Evolutionary conservation across 30 jellyfish, hydroid and myxozoan genomes (phyloP).

Genomic region (Pelagia noctiluca): DNA sequence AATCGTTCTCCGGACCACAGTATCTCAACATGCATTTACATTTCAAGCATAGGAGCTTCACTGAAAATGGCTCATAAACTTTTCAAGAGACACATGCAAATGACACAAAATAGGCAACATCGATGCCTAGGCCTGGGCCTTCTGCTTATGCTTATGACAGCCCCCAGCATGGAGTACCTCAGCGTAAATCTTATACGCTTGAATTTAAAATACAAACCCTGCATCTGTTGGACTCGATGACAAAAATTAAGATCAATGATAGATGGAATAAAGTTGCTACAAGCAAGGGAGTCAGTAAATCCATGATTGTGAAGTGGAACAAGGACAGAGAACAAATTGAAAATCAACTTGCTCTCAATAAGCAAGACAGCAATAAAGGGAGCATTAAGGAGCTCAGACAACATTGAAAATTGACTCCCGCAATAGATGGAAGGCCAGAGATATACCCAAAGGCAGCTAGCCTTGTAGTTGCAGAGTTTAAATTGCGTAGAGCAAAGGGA

Average conservation of each 20-base stretch:
- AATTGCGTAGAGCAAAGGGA: conserved; percentile 24
- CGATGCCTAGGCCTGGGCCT: neutral
- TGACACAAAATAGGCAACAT: conserved; percentile 5
- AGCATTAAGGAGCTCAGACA: conserved; percentile 28
- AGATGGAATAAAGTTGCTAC: conserved; percentile 36
- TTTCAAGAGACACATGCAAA: conserved; percentile 34
- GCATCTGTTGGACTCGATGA: conserved; percentile 20
- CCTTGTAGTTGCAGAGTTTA: conserved; percentile 13
- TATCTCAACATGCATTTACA: conserved; percentile 38
- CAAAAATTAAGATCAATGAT: conserved; percentile 18
- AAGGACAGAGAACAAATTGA: conserved; percentile 35
- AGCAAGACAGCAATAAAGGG: conserved; percentile 25
- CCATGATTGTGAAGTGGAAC: conserved; percentile 52
- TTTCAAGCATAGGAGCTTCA: conserved; percentile 32
- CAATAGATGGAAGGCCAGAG: conserved; percentile 1
- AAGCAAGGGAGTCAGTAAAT: conserved; percentile 47
- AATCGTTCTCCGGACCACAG: conserved; percentile 28
- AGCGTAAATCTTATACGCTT: conserved; percentile 40
- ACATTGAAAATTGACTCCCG: neutral
- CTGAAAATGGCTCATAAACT: conserved; percentile 19
- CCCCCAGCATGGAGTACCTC: conserved; percentile 35
- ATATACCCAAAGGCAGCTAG: conserved; percentile 12
- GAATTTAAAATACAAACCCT: conserved; percentile 44
- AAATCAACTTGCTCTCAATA: conserved; percentile 36
- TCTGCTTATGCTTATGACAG: neutral